phyloP scores from a whole-genome alignment of 2,113 vertebrate genomes.

The Phalacrocorax aristotelis region DNA sequence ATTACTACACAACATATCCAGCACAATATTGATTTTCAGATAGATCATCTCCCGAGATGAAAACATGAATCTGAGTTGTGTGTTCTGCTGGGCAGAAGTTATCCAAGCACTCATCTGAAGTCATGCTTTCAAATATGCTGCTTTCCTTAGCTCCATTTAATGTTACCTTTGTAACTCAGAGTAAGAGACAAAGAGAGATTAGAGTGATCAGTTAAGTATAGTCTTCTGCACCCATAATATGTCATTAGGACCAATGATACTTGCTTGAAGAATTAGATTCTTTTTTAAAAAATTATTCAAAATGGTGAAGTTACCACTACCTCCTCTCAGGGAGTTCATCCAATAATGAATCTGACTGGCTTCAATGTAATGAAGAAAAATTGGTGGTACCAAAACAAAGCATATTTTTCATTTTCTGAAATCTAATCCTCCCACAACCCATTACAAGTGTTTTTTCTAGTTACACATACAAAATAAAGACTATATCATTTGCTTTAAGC shows the following conservation, averaged over 20 bases:
- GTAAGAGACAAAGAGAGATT: background rate
- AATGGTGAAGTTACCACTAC: background rate
- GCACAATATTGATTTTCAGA: background rate
- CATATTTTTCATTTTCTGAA: background rate
- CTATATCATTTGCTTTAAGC: background rate
- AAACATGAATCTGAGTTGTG: background rate
- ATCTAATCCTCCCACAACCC: background rate
- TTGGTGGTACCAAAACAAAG: background rate
- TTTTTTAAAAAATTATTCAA: background rate
- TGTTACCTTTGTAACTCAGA: background rate
- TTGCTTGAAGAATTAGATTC: background rate
- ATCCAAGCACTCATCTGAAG: background rate
- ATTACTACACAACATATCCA: background rate
- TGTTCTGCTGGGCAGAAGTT: background rate
- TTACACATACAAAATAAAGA: background rate
- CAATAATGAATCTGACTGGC: background rate
- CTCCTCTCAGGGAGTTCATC: background rate
- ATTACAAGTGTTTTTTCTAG: background rate
- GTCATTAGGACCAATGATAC: background rate
- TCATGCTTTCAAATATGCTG: background rate
- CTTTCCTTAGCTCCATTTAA: background rate
- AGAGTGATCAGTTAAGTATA: background rate
- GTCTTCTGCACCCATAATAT: background rate
- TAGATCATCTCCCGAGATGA: background rate
- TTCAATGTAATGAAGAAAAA: background rate